These are phyloP conservation scores for Ammodytes marinus DNA, from an alignment of 2,113 vertebrate species.

Conservation along the genomic window DNA sequence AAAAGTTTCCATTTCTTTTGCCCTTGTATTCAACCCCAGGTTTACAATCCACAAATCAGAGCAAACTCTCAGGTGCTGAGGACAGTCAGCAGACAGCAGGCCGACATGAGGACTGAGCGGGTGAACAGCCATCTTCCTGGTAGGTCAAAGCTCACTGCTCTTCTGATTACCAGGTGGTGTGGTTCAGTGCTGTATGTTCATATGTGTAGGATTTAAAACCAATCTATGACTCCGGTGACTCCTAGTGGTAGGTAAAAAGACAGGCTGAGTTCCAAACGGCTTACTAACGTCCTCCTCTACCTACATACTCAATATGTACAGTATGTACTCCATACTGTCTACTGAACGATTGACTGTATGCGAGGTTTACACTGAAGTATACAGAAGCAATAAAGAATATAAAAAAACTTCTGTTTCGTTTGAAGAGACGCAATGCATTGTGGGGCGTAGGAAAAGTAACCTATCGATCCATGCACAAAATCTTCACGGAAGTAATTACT, in stretches of 20 bases:
- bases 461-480: no score
- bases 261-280: no score
- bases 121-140: conserved; percentile 85
- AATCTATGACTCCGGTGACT: not conserved
- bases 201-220: not conserved
- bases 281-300: no score
- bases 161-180: not conserved
- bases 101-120: conserved; percentile 87
- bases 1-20: not conserved
- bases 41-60: conserved; percentile 94
- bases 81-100: conserved; percentile 93
- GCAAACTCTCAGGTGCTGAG: conserved; percentile 92
- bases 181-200: not conserved
- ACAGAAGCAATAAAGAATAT: no score
- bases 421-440: no score
- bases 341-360: no score
- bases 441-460: no score
- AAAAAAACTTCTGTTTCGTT: no score
- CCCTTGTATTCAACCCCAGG: conserved; percentile 75
- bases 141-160: conserved; percentile 61
- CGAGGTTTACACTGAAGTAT: no score
- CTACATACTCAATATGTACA: no score
- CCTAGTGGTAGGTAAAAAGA: not conserved
- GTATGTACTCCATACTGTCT: no score
- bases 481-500: no score